Evolutionary conservation across 2,113 vertebrate species (phyloP), one percentile per base, ranked within the genome.

Genomic region (Pangasianodon hypophthalmus): DNA sequence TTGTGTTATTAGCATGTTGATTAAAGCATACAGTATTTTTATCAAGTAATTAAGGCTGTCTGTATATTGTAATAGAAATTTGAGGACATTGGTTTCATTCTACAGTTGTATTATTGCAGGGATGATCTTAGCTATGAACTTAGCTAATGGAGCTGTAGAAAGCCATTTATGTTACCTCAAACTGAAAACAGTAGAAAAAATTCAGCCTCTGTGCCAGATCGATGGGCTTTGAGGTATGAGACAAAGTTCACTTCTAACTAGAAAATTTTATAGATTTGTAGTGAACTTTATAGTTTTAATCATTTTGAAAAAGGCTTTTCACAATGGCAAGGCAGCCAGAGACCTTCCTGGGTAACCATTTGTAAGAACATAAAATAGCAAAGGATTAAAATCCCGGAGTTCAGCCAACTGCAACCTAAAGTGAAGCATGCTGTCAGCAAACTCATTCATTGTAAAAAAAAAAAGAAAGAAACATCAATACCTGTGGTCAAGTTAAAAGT

Each of bases 1-100:
- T 96, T 95, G 94, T 90, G 90, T 94, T 94, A 95, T 96, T 96
- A 96, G 92, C 94, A 94, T 90, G 93, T 95, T 95, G 94, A 96
- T 96, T 95, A 95, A 95, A 92, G 92, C 94, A 92, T 89, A 64
- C 92, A 92, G 90, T 94, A 92, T 94, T 96, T 95, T 94, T 93
- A 94, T 92, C 91, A 91, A 90, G 93, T 94, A 95, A 95, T 95
- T 95, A 95, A 91, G 80, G 90, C 94, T 94, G 94, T 93, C 93
- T 90, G 88, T 92, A 92, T 89, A 95, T 94, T 94, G 94, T 94
- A 92, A 94, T 93, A 90, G 92, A 67, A 92, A 92, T 94, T 92
- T 91, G 90, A 92, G 93, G 92, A 77, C 88, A 88, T 90, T 64
- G 89, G 89, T 92, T 93, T 92, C 89, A 89, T 79, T 64, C 19